Conservation (phyloP, 2,888 invertebrate species). For the Torymus tubicola region DNA sequence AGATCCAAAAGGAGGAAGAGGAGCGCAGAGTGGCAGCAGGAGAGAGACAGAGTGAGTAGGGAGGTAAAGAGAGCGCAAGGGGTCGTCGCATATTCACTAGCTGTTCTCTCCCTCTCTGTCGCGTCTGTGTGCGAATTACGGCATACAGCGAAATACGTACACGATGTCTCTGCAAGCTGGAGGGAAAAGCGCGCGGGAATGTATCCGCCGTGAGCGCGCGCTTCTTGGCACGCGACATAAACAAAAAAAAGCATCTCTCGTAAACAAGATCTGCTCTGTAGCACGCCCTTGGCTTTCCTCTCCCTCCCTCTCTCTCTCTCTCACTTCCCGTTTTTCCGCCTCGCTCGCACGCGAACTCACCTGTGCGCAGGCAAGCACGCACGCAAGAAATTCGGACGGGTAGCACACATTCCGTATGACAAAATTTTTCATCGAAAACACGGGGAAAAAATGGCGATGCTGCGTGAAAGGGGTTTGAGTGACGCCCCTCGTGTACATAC, state of each 20-base stretch:
- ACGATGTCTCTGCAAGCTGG: no score
- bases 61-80: conserved; percentile 1
- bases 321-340: no score
- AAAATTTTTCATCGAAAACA: no score
- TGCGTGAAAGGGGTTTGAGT: conserved; percentile 21
- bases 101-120: not conserved
- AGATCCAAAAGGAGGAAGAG: conserved; percentile 18
- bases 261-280: conserved; percentile 17
- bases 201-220: no score
- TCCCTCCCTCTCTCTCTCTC: not conserved
- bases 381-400: not conserved
- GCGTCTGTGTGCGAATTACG: no score
- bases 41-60: not conserved
- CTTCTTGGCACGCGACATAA: conserved; percentile 8
- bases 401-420: no score
- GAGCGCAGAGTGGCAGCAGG: not conserved
- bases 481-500: not conserved
- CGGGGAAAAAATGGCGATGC: conserved; percentile 25
- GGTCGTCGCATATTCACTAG: not conserved
- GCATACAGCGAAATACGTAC: no score
- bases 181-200: no score
- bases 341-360: conserved; percentile 3
- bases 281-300: conserved; percentile 18
- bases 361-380: not conserved
- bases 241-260: conserved; percentile 23